These are phyloP conservation scores for Aix galericulata DNA, from an alignment of 2,113 vertebrate species.

Conservation along the genomic window DNA sequence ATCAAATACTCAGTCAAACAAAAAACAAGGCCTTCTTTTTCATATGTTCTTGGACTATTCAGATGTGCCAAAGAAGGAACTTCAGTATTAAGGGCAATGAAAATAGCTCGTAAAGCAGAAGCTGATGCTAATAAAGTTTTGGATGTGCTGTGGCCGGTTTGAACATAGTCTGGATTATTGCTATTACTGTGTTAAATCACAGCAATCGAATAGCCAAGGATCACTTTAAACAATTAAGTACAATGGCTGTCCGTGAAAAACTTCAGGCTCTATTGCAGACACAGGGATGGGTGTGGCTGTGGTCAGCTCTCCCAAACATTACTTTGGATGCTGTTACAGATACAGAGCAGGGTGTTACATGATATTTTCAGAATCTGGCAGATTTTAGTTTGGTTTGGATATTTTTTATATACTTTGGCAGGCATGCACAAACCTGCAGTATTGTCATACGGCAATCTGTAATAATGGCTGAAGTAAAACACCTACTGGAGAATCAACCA, in stretches of 20 bases:
- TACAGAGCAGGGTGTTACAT: conserved; percentile 51
- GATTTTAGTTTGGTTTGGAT: conserved; percentile 79
- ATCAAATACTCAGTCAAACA: conserved; percentile 28
- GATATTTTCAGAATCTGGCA: conserved; percentile 75
- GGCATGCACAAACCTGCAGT: not conserved
- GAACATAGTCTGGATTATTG: conserved; percentile 69
- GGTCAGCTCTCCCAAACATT: conserved; percentile 44
- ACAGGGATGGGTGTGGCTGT: conserved; percentile 17
- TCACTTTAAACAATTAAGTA: conserved; percentile 64
- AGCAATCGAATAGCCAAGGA: conserved; percentile 57
- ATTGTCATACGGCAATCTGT: conserved; percentile 34
- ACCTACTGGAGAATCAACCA: conserved; percentile 70
- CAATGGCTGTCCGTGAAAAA: conserved; percentile 26
- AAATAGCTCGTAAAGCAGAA: conserved; percentile 68
- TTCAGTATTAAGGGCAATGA: conserved; percentile 62
- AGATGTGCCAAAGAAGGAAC: conserved; percentile 47
- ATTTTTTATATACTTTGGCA: conserved; percentile 80
- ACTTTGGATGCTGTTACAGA: conserved; percentile 64
- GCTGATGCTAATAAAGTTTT: conserved; percentile 75
- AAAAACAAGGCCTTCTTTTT: conserved; percentile 53
- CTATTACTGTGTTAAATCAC: conserved; percentile 73
- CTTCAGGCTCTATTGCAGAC: conserved; percentile 39
- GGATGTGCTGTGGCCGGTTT: conserved; percentile 63
- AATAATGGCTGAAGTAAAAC: conserved; percentile 76
- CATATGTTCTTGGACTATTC: conserved; percentile 7